Base-by-base conservation (phyloP, 2,113 vertebrate species). In the Centropristis striata region DNA sequence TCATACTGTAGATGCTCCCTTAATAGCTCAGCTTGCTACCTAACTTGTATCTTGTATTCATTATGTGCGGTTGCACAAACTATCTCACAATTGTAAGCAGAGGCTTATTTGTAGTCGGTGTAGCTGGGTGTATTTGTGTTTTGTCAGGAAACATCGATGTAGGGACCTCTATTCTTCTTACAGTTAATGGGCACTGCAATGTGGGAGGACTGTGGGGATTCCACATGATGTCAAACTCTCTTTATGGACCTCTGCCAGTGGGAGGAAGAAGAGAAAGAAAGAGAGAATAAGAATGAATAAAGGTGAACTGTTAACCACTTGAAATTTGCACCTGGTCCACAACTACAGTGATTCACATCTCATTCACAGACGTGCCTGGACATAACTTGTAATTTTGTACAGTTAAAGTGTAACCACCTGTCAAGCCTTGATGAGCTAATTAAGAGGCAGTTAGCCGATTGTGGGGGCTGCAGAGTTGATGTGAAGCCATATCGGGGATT, bases 391-490 rank as follows among this genome's bases (percentile, higher is more conserved):
- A 50, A 78, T 88, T 71, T 37, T 42, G 63, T 7, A 54, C 12
- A 9, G 53, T 53, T 73, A 21, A 74, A 81, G 60, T 88, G 69
- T 59, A 75, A 74, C 66, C 71, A 86, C 67, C 84, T 90, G 83
- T 83, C 86, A 88, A 9, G 47, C 53, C 51, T 53, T 81, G 84
- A 90, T 68, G 75, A 86, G 83, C 78, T 90, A 83, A 90, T 91
- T 89, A 89, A 85, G 86, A 79, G 76, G 66, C 70, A 37, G 78
- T 83, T 83, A 83, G 68, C 46, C 83, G 84, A 88, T 47, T 86
- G 74, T 61, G 74, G 41, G 71, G 66, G 70, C 83, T 12, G 41
- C 50, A 18, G 69, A 84, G 59, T 28, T 42, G 76, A 70, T 71
- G 76, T 36, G 42, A 27, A 60, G 78, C 80, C 76, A 57, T 58